These are phyloP conservation scores for Pimephales promelas DNA, from an alignment of 2,113 vertebrate genomes.

Conservation along the genomic window DNA sequence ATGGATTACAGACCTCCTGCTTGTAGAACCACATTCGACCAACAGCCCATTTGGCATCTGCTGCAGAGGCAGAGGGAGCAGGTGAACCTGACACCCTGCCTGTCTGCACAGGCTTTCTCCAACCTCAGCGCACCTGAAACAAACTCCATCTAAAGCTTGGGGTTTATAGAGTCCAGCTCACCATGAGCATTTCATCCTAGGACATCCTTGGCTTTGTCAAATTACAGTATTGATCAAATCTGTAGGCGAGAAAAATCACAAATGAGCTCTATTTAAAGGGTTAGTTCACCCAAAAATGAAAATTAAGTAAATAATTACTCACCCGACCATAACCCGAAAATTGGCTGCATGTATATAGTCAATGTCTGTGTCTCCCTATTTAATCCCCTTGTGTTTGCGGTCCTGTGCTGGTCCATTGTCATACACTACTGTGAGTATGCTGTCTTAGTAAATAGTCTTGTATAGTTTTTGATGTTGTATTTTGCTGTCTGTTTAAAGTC, in stretches of 20 bases:
- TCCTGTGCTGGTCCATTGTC: too few relatives aligned
- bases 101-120: slow-evolving; percentile 11
- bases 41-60: slow-evolving; percentile 43
- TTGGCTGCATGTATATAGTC: too few relatives aligned
- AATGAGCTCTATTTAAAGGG: background rate
- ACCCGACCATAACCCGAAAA: too few relatives aligned
- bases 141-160: slow-evolving; percentile 33
- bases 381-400: too few relatives aligned
- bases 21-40: slow-evolving; percentile 35
- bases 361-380: too few relatives aligned
- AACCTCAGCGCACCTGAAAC: slow-evolving; percentile 40
- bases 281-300: too few relatives aligned
- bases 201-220: too few relatives aligned
- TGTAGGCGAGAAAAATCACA: background rate
- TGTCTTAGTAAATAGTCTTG: too few relatives aligned
- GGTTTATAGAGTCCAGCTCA: slow-evolving; percentile 35
- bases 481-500: too few relatives aligned
- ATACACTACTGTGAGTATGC: too few relatives aligned
- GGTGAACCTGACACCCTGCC: slow-evolving; percentile 35
- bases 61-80: slow-evolving; percentile 27
- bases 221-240: background rate
- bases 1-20: slow-evolving; percentile 48
- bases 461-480: too few relatives aligned
- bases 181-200: background rate
- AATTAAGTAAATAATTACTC: too few relatives aligned